Base-by-base conservation (phyloP, 92 coral and sea anemone genomes). In the Umimayanthus kanabou region DNA sequence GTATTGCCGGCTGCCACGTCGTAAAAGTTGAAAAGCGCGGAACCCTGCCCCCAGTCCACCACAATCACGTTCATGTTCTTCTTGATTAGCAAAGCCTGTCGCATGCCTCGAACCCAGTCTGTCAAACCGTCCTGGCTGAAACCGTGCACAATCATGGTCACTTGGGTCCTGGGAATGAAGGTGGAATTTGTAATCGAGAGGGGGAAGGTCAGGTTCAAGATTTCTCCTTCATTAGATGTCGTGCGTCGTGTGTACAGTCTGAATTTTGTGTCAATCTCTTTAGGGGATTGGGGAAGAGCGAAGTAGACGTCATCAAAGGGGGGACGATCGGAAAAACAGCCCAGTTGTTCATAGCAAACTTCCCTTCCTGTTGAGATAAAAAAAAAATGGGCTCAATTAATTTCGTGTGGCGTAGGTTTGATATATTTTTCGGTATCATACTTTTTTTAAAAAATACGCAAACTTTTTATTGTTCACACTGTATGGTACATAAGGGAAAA, bases 11-110 rank as follows among this genome's bases (percentile, higher is more conserved):
- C 98, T 26, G 95, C 98, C 45, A 61, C 79, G 50, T 88, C 79
- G 40, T 96, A 95, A 43, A 85, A 80, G 40, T 81, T 90, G 47
- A 83, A 72, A 70, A 83, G 87, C 14, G 43, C 78, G 23, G 93
- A 83, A 18, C 95, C 97, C 73, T 23, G 90, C 28, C 87, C 93
- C 98, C 98, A 96, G 91, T 95, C 92, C 75, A 96, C 95, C 75
- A 93, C 94, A 45, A 96, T 89, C 39, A 96, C 91, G 37, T 96
- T 96, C 92, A 90, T 86, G 28, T 83, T 73, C 9, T 91, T 93
- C 23, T 89, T 91, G 22, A 88, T 91, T 86, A 96, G 86, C 30
- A 96, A 92, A 55, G 94, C 95, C 30, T 72, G 70, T 4, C 76
- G 85, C 95, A 96, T 93, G 26, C 88, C 81, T 72, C 40, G 75